Evolutionary conservation across 2,888 invertebrate genomes (phyloP).

Genomic region (Dysmachus trigonus): DNA sequence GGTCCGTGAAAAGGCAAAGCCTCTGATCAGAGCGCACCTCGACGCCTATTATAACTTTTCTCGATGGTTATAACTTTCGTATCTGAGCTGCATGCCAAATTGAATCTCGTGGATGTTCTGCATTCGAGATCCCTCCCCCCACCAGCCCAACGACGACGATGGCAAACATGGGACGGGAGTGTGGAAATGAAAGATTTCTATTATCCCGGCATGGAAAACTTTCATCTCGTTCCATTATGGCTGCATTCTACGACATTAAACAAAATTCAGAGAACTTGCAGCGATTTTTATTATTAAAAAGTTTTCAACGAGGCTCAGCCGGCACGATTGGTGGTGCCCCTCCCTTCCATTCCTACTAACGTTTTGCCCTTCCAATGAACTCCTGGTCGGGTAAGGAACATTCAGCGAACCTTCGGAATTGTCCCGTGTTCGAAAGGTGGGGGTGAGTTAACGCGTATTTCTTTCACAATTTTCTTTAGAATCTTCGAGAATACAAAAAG

Average conservation of each 20-base stretch:
- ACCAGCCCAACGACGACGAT: too few species aligned
- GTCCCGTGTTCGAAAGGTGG: background rate
- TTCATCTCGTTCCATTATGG: background rate
- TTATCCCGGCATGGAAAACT: background rate
- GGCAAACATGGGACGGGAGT: background rate
- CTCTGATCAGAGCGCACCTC: background rate
- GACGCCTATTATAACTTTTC: slow-evolving; percentile 13
- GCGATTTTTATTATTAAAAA: slow-evolving; percentile 8
- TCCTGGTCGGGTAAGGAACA: background rate
- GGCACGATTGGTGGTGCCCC: background rate
- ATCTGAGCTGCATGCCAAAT: slow-evolving; percentile 34
- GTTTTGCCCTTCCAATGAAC: background rate
- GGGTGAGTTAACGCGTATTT: background rate
- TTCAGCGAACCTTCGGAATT: background rate
- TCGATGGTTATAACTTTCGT: slow-evolving; percentile 7
- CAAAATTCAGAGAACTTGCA: slow-evolving; percentile 12
- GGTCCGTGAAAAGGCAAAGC: background rate
- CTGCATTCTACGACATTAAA: slow-evolving; percentile 17
- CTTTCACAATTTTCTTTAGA: background rate
- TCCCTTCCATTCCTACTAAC: too few species aligned
- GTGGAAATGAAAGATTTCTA: slow-evolving; percentile 1
- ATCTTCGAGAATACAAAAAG: background rate
- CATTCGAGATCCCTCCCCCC: too few species aligned
- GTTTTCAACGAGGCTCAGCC: background rate
- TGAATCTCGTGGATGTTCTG: slow-evolving; percentile 22